Percentiles rank a stretch among this genome's conserved stretches.
These are phyloP conservation scores for Hypomecis atomaria DNA, from an alignment of 2,888 invertebrate genomes.

Conservation along the genomic window DNA sequence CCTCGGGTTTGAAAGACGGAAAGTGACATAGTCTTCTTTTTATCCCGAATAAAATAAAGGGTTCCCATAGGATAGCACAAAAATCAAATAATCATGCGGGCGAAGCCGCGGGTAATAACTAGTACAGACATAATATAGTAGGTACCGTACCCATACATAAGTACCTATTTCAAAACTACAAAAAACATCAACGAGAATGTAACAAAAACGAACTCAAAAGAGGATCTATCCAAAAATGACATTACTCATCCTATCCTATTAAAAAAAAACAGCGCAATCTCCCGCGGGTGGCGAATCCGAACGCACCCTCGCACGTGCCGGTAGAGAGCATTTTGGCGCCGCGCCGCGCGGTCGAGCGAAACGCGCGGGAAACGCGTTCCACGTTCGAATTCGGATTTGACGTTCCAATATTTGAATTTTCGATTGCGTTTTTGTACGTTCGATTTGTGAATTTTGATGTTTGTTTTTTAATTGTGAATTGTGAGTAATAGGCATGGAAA, in stretches of 20 bases:
- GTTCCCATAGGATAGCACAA: no score
- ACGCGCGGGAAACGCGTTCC: slow-evolving; percentile 53
- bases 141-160: no score
- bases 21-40: no score
- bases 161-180: no score
- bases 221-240: background rate
- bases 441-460: slow-evolving; percentile 8
- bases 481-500: no score
- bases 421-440: background rate
- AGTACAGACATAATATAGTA: no score
- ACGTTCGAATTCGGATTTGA: slow-evolving; percentile 30
- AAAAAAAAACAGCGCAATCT: slow-evolving; percentile 30
- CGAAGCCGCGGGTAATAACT: no score
- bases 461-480: background rate
- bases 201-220: background rate
- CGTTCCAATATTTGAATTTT: slow-evolving; percentile 14
- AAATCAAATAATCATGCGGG: no score
- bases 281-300: slow-evolving; percentile 37
- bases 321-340: slow-evolving; percentile 75
- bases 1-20: no score
- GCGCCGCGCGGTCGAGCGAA: slow-evolving; percentile 69
- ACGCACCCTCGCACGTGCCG: slow-evolving; percentile 67
- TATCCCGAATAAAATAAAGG: no score
- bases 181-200: no score
- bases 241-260: background rate